phyloP scores from a whole-genome alignment of 2,797 vertebrate genomes.

The Eidolon dupreanum region DNA sequence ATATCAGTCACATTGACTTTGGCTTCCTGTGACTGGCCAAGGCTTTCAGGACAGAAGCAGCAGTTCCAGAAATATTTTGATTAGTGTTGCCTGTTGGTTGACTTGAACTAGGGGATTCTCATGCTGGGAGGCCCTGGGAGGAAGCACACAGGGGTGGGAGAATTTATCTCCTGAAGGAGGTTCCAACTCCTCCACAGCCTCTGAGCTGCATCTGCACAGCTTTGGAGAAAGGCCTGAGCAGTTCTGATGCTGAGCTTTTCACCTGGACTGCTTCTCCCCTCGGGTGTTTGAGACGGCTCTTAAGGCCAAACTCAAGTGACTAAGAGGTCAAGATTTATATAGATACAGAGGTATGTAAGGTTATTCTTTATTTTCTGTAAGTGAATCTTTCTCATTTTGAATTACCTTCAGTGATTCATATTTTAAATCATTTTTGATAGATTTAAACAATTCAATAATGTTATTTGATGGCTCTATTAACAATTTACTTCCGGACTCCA shows the following conservation, averaged over 20 bases:
- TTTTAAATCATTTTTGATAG: slow-evolving; percentile 64
- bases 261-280: neutral
- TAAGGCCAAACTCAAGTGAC: neutral
- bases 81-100: neutral
- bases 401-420: slow-evolving; percentile 36
- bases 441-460: slow-evolving; percentile 64
- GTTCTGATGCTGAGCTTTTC: neutral
- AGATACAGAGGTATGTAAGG: neutral
- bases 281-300: neutral
- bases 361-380: neutral
- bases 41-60: neutral
- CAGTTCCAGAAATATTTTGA: neutral
- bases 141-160: neutral
- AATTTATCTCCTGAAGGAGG: neutral
- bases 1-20: neutral
- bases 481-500: slow-evolving; percentile 65
- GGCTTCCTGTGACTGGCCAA: neutral
- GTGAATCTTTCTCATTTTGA: slow-evolving; percentile 52
- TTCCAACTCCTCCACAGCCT: neutral
- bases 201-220: neutral
- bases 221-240: neutral
- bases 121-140: neutral
- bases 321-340: neutral
- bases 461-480: slow-evolving; percentile 63
- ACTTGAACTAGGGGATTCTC: neutral